A percentile compares a stretch with the other conserved stretches of the same genome.
Conservation (phyloP, 1,140 invertebrate genomes). For the Philotrypesis tridentata region DNA sequence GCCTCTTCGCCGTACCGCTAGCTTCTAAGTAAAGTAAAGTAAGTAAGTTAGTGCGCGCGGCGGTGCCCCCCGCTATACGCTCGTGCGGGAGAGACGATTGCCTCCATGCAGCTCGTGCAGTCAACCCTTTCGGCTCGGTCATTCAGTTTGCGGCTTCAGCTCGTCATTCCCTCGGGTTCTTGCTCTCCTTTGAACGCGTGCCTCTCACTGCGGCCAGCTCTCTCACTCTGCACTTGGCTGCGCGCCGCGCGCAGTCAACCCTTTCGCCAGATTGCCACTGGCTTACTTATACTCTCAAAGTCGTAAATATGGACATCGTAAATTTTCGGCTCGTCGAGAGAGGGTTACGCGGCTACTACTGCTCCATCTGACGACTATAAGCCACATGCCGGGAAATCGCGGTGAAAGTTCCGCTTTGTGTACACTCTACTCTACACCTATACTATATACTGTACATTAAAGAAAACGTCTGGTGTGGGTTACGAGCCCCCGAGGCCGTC, state of each 20-base stretch:
- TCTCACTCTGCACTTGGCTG: too few species aligned
- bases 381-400: slow-evolving; percentile 1
- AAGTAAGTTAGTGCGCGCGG: slow-evolving; percentile 21
- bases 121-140: slow-evolving; percentile 50
- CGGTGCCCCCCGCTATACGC: neutral
- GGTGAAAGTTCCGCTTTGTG: slow-evolving; percentile 21
- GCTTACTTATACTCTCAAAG: neutral
- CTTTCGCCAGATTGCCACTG: neutral
- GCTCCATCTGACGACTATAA: neutral
- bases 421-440: too few species aligned
- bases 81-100: neutral
- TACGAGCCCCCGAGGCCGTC: too few species aligned
- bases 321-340: slow-evolving; percentile 36
- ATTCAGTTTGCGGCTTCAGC: slow-evolving; percentile 31
- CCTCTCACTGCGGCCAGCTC: slow-evolving; percentile 17
- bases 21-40: slow-evolving; percentile 48
- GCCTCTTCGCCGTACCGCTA: slow-evolving; percentile 51
- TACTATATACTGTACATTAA: too few species aligned
- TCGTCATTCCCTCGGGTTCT: slow-evolving; percentile 49
- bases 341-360: slow-evolving; percentile 19
- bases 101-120: slow-evolving; percentile 36
- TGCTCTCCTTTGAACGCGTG: slow-evolving; percentile 25
- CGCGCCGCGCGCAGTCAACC: neutral
- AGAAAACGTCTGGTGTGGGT: too few species aligned
- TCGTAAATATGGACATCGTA: slow-evolving; percentile 41